These are phyloP conservation scores for Cinclus cinclus DNA, from an alignment of 2,113 vertebrate genomes.

Conservation along the genomic window DNA sequence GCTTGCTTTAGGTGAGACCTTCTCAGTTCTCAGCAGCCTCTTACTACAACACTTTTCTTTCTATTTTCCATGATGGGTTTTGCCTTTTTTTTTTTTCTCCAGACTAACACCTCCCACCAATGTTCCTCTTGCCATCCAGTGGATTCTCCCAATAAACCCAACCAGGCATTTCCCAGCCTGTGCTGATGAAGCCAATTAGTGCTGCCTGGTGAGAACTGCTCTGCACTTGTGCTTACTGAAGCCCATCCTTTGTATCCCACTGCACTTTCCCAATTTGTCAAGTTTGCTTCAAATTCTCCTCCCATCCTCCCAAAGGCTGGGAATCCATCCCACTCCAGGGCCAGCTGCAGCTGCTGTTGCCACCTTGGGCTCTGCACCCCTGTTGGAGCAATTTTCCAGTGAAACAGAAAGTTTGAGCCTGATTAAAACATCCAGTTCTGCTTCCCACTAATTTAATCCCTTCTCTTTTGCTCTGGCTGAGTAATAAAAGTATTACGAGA, in stretches of 20 bases:
- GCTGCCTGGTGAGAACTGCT: not conserved
- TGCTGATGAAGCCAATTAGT: not conserved
- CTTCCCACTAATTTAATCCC: not conserved
- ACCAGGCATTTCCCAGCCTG: not conserved
- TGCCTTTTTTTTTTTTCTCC: not conserved
- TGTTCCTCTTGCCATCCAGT: not conserved
- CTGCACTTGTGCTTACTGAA: not conserved
- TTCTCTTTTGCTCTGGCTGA: not conserved
- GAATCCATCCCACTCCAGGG: not conserved
- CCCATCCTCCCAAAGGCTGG: not conserved
- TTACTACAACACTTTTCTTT: not conserved
- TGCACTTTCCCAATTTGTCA: not conserved
- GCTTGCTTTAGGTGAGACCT: fast-evolving
- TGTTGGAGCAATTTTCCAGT: not conserved
- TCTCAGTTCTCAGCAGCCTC: not conserved
- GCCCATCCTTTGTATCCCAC: not conserved
- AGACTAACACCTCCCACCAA: fast-evolving
- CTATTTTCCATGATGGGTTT: not conserved
- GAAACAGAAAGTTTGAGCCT: not conserved
- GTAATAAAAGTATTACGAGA: not conserved
- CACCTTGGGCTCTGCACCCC: not conserved
- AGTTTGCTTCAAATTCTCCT: not conserved
- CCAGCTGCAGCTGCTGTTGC: not conserved
- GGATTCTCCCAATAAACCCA: not conserved
- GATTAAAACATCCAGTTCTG: not conserved